Base-by-base conservation (phyloP, 1,140 invertebrate species). In the Eubasilissa regina region DNA sequence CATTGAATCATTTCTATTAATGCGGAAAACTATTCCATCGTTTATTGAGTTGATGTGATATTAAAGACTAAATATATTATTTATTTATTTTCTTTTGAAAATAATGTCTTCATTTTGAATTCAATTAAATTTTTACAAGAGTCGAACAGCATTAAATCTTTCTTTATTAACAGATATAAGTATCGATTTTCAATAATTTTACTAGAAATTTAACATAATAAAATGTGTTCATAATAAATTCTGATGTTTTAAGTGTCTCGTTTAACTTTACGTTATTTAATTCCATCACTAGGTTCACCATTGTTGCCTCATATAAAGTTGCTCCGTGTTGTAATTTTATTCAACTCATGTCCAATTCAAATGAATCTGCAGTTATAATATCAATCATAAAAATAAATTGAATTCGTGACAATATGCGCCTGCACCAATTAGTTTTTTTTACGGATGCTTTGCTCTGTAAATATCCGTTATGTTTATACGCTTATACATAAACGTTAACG, bases 321-420 rank as follows among this genome's bases (percentile, higher is more conserved):
- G n/a, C n/a, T n/a, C n/a, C n/a, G n/a, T n/a, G n/a, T n/a, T 9
- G 25, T 7, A 43, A 43, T 62, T 1, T 21, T 25, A 62, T 62
- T 62, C 58, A 19, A 25, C 58, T 62, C 58, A 11, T 62, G 58
- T 6, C 0, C 58, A 35, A 35, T 62, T 62, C 25, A 62, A 62
- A 62, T 13, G 25, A 62, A 13, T 62, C 7, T 43, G n/a, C n/a
- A 17, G 11, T 17, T 66, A 44, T 45, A 8, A 47, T 66, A 66
- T 45, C 62, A 66, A 66, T 47, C 35, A 47, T 66, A 47, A 66
- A 66, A 66, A 66, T 19, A 47, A 66, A 66, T 66, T 66, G 35
- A 66, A 66, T 45, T 66, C 35, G 62, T 66, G 62, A 66, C 43
- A 43, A 62, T 25, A 62, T 25, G 25, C 19, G 25, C 21, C 11